Base-by-base conservation (phyloP, 35 echinoderm and acorn worm species). In the Heliocidaris tuberculata region DNA sequence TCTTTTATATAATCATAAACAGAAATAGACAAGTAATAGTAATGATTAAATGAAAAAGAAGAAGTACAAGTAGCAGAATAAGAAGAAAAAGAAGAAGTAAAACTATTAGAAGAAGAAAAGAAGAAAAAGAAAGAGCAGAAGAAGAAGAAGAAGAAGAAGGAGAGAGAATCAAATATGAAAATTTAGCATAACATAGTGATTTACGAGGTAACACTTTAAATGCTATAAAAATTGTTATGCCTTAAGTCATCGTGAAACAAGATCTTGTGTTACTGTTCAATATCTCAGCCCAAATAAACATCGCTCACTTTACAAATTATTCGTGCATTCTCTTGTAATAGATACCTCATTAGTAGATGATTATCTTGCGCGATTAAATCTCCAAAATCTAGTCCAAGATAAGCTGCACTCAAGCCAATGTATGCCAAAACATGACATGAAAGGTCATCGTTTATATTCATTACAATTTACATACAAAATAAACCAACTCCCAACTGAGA, bases 321-420 rank as follows among this genome's bases (percentile, higher is more conserved):
- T n/a, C 65, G 21, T n/a, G 65, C 65, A 8, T 78, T 78, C 27
- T 78, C 21, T 78, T 78, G 65, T 78, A 78, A 78, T 78, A 78
- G 21, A 78, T 78, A 78, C 65, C 65, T 78, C 65, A 78, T 78
- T 78, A 78, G 65, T 78, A 78, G 65, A 78, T 78, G 65, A 78
- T 24, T n/a, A 78, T 78, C 65, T 78, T 19, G 12, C 12, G 65
- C 15, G 65, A 78, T 78, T 78, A 27, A 78, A 78, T 78, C 65
- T 19, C 65, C 65, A 7, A 56, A n/a, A 78, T 78, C 65, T 78
- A 78, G 65, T 21, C 65, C 65, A 78, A 8, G 21, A 78, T 78
- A 3, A 7, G 65, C 52, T 78, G 27, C 65, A 19, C 65, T 78
- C 65, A 78, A 78, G 65, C 65, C 65, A 78, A 56, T 2, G 52